Conservation (phyloP, 92 coral and sea anemone species). For the Zoanthus gigantus region DNA sequence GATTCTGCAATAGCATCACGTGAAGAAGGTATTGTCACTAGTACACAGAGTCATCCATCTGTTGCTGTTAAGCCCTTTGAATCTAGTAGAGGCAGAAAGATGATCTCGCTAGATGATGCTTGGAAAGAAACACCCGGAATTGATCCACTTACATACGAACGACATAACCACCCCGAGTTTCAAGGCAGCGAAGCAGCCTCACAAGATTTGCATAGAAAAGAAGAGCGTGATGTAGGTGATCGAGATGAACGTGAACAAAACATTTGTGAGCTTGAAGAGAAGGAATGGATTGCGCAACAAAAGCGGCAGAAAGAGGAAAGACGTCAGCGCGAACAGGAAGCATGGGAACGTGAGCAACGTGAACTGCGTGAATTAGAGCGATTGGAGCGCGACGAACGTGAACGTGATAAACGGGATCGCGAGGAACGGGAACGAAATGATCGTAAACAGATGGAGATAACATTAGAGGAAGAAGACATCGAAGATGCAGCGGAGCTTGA, state of each 20-base stretch:
- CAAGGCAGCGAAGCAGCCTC: not conserved
- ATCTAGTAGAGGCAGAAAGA: not conserved
- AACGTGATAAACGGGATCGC: conserved; percentile 72
- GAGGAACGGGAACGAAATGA: conserved; percentile 9
- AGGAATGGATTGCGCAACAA: conserved; percentile 65
- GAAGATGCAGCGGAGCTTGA: conserved; percentile 28
- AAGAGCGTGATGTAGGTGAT: conserved; percentile 27
- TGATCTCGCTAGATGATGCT: conserved; percentile 56
- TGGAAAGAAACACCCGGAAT: conserved; percentile 51
- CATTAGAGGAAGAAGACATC: conserved; percentile 34
- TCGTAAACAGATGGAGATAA: conserved; percentile 1
- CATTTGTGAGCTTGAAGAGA: conserved; percentile 63
- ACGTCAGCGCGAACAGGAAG: conserved; percentile 69
- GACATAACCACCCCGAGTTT: conserved; percentile 1
- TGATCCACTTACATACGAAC: conserved; percentile 1
- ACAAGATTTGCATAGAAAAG: conserved; percentile 17
- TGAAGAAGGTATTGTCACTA: not conserved
- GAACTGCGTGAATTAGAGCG: conserved; percentile 64
- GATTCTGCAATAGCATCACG: not conserved
- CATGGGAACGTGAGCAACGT: conserved; percentile 74
- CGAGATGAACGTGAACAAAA: conserved; percentile 57
- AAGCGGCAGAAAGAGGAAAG: conserved; percentile 59
- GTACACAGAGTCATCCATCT: not conserved
- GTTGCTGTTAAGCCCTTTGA: not conserved
- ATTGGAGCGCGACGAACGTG: conserved; percentile 56